A percentile compares a stretch with the other conserved stretches of the same genome.
Evolutionary conservation across 2,888 invertebrate genomes (phyloP).

Genomic region (Amiota minor): DNA sequence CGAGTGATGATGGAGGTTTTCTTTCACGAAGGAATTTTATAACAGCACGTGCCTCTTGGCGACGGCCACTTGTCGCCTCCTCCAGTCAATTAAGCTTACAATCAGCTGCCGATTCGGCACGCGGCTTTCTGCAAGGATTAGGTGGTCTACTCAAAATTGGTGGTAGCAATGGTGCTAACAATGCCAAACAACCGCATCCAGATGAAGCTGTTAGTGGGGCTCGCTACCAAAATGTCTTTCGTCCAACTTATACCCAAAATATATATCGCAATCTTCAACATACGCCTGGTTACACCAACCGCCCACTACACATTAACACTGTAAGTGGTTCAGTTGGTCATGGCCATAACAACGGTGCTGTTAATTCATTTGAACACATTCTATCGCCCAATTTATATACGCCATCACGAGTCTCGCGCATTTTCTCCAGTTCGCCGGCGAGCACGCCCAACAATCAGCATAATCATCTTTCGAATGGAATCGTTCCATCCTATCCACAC

Average conservation of each 20-base stretch:
- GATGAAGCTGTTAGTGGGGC: conserved; percentile 54
- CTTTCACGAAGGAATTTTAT: conserved; percentile 77
- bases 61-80: conserved; percentile 78
- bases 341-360: background rate
- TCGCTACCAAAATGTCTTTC: conserved; percentile 70
- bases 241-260: conserved; percentile 47
- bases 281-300: conserved; percentile 61
- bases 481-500: conserved; percentile 64
- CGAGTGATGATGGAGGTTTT: conserved; percentile 90
- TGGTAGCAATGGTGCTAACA: background rate
- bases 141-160: conserved; percentile 57
- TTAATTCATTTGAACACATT: conserved; percentile 47
- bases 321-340: conserved; percentile 57
- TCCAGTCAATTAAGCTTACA: conserved; percentile 81
- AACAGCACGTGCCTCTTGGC: conserved; percentile 78
- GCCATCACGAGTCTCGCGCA: conserved; percentile 74
- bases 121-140: conserved; percentile 75
- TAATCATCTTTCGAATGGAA: background rate
- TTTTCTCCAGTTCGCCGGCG: conserved; percentile 81
- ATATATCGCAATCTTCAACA: conserved; percentile 64
- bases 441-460: conserved; percentile 70
- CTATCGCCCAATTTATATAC: conserved; percentile 69
- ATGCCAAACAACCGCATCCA: conserved; percentile 8
- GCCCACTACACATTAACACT: conserved; percentile 73
- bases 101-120: conserved; percentile 78